Base-by-base conservation (phyloP, 1,140 invertebrate species). In the Carposina sasakii region DNA sequence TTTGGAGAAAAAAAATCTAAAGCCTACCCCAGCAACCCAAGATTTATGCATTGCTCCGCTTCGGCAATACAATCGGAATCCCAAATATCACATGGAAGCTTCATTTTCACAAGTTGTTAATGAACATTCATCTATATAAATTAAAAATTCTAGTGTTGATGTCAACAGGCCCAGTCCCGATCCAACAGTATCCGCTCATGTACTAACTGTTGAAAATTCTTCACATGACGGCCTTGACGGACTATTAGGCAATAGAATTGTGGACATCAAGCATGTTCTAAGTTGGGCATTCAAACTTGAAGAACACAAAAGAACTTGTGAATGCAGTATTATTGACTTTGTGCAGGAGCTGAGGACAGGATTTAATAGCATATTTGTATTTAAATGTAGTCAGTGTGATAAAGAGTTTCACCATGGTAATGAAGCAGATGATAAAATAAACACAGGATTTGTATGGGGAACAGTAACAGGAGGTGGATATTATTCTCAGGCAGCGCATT, bases 401-500 rank as follows among this genome's bases (percentile, higher is more conserved):
- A 46, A 31, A 13, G 8, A n/a, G 9, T 46, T 28, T 13, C 12
- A 12, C 22, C 19, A 22, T 13, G 19, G 26, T 21, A 21, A 15
- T 13, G 43, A 36, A 46, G 15, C 21, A 33, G 34, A 33, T 20
- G 2, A 21, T 4, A 17, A 1, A 4, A 33, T 46, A 20, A 46
- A 46, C 15, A 31, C 33, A 33, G 20, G 26, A 6, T 45, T 34
- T n/a, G n/a, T n/a, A n/a, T n/a, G n/a, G n/a, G n/a, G n/a, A n/a
- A n/a, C n/a, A n/a, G n/a, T n/a, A n/a, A 33, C 43, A 12, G 28
- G 28, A n/a, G 43, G 28, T 19, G 34, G 43, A 13, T 34, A 46
- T 33, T 36, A 23, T n/a, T 12, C 43, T 20, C 26, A 30, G 10
- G 16, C 43, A 22, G n/a, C 28, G n/a, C 43, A 46, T 19, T 12